phyloP scores from a whole-genome alignment of 2,113 vertebrate species.

The Prunella fulvescens region DNA sequence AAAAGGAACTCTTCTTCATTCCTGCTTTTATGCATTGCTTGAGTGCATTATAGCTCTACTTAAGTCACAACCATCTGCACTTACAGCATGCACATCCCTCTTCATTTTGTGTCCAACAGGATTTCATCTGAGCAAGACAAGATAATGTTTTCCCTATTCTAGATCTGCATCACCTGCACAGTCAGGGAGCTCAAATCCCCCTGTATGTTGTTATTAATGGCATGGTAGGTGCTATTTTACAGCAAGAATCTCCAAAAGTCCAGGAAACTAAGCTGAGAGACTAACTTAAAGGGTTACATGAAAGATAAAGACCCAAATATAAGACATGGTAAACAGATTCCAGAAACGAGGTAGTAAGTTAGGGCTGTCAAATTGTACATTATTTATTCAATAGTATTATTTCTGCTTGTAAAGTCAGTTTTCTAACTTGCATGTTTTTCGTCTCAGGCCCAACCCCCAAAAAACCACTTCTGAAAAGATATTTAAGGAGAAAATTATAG shows the following conservation, averaged over 20 bases:
- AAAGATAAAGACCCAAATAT: background rate
- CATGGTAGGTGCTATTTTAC: background rate
- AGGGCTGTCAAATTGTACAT: background rate
- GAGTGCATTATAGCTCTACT: background rate
- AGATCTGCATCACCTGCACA: background rate
- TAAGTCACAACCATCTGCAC: background rate
- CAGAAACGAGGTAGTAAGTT: background rate
- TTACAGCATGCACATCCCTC: background rate
- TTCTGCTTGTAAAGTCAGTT: background rate
- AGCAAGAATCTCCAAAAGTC: background rate
- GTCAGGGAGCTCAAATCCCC: background rate
- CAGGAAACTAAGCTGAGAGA: background rate
- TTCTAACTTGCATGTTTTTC: background rate
- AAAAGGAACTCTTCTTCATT: background rate
- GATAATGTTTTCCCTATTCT: background rate
- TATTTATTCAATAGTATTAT: background rate
- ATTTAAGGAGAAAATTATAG: background rate
- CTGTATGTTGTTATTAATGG: background rate
- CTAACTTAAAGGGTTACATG: background rate
- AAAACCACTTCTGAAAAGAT: background rate
- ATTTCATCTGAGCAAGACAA: background rate
- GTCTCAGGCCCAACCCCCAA: background rate
- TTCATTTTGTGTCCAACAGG: background rate
- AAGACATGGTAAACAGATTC: background rate
- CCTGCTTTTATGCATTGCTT: background rate